A percentile compares a stretch with the other conserved stretches of the same genome.
Evolutionary conservation across 2,797 vertebrate species (phyloP).

Genomic region (Pangasius larnaudii): DNA sequence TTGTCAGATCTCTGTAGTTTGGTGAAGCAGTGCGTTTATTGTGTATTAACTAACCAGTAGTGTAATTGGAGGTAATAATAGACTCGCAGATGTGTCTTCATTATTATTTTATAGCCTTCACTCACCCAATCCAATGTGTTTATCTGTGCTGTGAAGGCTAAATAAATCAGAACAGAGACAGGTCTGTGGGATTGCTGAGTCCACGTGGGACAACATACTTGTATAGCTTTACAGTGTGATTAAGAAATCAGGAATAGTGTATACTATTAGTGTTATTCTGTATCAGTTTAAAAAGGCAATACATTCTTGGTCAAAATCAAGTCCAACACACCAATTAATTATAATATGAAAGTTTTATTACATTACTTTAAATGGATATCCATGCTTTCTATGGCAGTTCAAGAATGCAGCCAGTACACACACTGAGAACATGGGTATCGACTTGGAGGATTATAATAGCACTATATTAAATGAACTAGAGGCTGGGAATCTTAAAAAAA

Average conservation of each 20-base stretch:
- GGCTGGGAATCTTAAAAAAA: background rate
- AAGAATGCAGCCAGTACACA: background rate
- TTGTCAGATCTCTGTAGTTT: background rate
- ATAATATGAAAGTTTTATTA: background rate
- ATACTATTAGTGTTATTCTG: background rate
- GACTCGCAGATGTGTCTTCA: background rate
- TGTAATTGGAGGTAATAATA: conserved; percentile 5
- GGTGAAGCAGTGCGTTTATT: background rate
- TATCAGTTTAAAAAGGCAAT: background rate
- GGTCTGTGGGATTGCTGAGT: background rate
- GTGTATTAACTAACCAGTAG: background rate
- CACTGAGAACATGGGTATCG: background rate
- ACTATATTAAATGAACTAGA: background rate
- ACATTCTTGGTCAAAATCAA: background rate
- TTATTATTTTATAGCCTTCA: conserved; percentile 17
- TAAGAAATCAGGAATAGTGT: background rate
- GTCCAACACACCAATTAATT: background rate
- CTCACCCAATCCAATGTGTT: background rate
- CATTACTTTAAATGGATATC: background rate
- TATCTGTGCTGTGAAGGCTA: background rate
- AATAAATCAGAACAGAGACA: conserved; percentile 4
- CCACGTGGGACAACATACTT: too few relatives aligned
- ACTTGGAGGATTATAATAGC: background rate
- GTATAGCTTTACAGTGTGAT: background rate
- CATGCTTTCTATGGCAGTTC: background rate